A percentile compares a stretch with the other conserved stretches of the same genome.
These are phyloP conservation scores for Seriola dumerili DNA, from an alignment of 2,113 vertebrate genomes.

Conservation along the genomic window DNA sequence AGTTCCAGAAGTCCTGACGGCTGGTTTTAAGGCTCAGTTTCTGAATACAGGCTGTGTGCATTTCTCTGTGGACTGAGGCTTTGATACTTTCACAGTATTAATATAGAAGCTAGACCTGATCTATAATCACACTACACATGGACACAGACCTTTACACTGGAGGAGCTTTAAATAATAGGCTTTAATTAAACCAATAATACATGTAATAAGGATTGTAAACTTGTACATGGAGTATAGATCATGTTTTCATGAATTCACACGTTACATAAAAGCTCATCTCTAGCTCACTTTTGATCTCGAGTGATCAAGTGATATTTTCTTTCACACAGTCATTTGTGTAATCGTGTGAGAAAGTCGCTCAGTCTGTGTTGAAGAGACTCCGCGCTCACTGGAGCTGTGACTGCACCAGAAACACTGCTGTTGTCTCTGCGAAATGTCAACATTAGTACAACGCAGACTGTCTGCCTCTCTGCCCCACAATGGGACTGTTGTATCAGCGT, in stretches of 20 bases:
- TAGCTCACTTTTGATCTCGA: background rate
- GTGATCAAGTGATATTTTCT: conserved; percentile 16
- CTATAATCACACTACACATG: too few species aligned
- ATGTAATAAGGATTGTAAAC: background rate
- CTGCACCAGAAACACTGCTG: conserved; percentile 40
- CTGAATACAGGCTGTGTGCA: too few species aligned
- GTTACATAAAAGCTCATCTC: background rate
- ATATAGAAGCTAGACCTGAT: too few species aligned
- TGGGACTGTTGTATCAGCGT: conserved; percentile 56
- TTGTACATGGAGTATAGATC: too few species aligned
- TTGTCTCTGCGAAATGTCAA: conserved; percentile 72
- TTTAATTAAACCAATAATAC: background rate
- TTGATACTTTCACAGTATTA: too few species aligned
- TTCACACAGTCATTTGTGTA: conserved; percentile 50
- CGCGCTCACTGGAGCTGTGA: conserved; percentile 36
- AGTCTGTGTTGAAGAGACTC: conserved; percentile 31
- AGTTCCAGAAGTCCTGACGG: too few species aligned
- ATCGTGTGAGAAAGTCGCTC: conserved; percentile 60
- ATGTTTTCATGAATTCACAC: background rate
- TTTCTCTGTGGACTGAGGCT: too few species aligned
- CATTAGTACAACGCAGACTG: conserved; percentile 64
- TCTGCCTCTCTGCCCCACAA: conserved; percentile 65
- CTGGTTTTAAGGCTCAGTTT: too few species aligned
- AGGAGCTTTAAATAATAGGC: too few species aligned
- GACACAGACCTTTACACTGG: too few species aligned